phyloP scores from a whole-genome alignment of 2,888 invertebrate genomes.

The Xestia rhomboidea region DNA sequence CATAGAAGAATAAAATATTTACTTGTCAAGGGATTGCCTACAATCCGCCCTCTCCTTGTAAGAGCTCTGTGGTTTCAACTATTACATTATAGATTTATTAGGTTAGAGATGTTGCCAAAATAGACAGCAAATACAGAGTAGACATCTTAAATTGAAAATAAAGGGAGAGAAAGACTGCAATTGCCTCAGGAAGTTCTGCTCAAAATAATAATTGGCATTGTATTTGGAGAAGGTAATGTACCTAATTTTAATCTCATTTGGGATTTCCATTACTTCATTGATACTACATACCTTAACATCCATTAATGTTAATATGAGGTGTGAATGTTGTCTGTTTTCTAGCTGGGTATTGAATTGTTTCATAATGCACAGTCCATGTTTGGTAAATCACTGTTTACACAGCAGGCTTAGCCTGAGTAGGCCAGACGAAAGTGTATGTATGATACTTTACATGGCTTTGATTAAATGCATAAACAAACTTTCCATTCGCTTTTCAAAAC shows the following conservation, averaged over 20 bases:
- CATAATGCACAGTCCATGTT: neutral
- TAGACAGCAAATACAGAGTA: neutral
- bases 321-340: neutral
- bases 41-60: neutral
- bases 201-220: neutral
- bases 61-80: neutral
- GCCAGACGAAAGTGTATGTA: too few species aligned
- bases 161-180: neutral
- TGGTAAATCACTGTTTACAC: slow-evolving; percentile 1
- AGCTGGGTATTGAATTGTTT: slow-evolving; percentile 18
- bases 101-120: neutral
- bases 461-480: slow-evolving; percentile 29
- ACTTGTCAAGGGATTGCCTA: neutral
- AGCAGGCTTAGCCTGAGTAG: neutral
- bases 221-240: neutral
- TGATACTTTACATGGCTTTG: slow-evolving; percentile 16
- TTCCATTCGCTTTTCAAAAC: slow-evolving; percentile 27
- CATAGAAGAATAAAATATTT: neutral
- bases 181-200: neutral
- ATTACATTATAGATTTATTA: neutral
- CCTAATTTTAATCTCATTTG: neutral
- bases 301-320: neutral
- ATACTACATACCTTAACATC: neutral
- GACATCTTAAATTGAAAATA: neutral
- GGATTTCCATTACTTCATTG: neutral